Evolutionary conservation across 2,797 vertebrate genomes (phyloP), one percentile per base, ranked within the genome.

Genomic region (Ataeniobius toweri): DNA sequence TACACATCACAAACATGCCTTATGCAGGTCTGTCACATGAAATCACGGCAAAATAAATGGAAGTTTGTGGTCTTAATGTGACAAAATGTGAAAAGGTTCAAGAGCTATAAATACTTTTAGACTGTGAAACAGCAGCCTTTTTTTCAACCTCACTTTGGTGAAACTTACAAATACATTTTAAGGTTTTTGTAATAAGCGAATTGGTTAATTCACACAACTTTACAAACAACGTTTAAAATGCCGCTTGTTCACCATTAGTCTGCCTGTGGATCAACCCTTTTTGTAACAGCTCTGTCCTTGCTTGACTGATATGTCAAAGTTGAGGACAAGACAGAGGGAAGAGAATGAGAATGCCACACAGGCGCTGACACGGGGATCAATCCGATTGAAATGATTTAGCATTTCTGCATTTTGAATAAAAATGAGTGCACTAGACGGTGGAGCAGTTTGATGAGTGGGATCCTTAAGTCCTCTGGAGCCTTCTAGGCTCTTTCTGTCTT

Each of bases 301-400:
- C 92, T 93, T 94, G 94, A 95, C 94, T 94, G 95, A 95, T 91
- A 94, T 94, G 95, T 96, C 95, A 95, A 94, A 94, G 93, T 92
- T 95, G 93, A 93, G 84, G 91, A 93, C 89, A 78, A 59, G 31
- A 79, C 65, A 55, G 83, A 88, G 79, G 88, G 83, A 70, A 59
- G 83, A 91, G 92, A 94, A 91, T 91, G 89, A 92, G 87, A 95
- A 95, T 95, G 78, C 95, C 95, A 95, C 95, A 95, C 95, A 96
- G 90, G 93, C 92, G 85, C 94, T 95, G 94, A 95, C 94, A 96
- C 84, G 77, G 92, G 94, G 94, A 95, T 94, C 94, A 95, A 94
- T 94, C 92, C 89, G 91, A 91, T 93, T 93, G 92, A 90, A 94
- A 94, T 93, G 91, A 94, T 94, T 96, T 95, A 92, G 93, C 92